Evolutionary conservation across 2,113 vertebrate genomes (phyloP).

Genomic region (Synchiropus splendidus): DNA sequence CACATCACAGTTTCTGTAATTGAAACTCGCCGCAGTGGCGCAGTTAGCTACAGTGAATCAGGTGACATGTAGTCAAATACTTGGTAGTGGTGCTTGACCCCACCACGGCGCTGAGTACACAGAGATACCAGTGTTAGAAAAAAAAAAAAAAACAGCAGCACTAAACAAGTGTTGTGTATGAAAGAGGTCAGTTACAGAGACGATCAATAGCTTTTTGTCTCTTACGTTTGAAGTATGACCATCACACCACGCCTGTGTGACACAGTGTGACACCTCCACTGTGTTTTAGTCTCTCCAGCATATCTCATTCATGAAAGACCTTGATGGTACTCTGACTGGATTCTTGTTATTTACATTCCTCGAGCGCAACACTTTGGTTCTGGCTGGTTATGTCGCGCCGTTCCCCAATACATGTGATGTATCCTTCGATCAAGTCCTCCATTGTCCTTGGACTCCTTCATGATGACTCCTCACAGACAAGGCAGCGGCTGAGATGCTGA

Average conservation of each 20-base stretch:
- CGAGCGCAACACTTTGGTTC: conserved; percentile 37
- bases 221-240: neutral
- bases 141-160: no score
- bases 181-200: neutral
- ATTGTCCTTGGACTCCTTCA: conserved; percentile 48
- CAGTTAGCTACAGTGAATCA: no score
- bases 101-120: no score
- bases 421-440: conserved; percentile 46
- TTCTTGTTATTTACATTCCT: conserved; percentile 24
- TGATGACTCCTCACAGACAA: conserved; percentile 34
- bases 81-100: no score
- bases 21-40: no score
- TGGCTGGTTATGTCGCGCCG: conserved; percentile 44
- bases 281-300: neutral
- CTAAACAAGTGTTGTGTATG: no score
- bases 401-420: conserved; percentile 55
- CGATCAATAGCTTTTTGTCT: conserved; percentile 21
- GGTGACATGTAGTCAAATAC: no score
- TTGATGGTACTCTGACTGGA: conserved; percentile 6
- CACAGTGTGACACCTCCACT: conserved; percentile 13
- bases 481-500: conserved; percentile 29
- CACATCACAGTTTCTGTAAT: no score
- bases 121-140: no score
- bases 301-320: conserved; percentile 11
- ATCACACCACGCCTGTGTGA: no score